Evolutionary conservation across 2,113 vertebrate species (phyloP), one percentile per base, ranked within the genome.

Genomic region (Neoarius graeffei): DNA sequence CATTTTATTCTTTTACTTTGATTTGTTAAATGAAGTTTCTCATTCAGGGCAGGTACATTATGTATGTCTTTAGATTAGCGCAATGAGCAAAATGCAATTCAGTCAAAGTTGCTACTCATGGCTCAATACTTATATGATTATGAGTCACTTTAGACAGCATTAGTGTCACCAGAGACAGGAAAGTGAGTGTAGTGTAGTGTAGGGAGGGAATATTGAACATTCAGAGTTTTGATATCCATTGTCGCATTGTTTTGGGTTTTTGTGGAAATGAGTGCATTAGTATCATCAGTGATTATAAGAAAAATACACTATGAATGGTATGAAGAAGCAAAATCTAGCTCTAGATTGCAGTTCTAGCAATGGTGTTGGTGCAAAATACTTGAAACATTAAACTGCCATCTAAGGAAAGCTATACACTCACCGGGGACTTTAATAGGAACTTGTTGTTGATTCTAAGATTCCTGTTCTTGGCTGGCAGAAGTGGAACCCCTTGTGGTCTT

Each of bases 1-100:
- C 25, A 25, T 79, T 79, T 56, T 56, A 1, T 56, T 79, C 50
- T 79, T 76, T 17, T 1, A 25, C 64, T 86, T 84, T 64, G 60
- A 71, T 80, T 66, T 85, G 76, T 81, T 87, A 85, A 87, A 85
- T 82, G 86, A 89, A 82, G 52, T 56, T 81, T 52, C 25, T 88
- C 83, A 88, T 27, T 67, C 57, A 27, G 76, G 81, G 87, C 69
- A 85, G 54, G 85, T 82, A 85, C 74, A 84, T 84, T 81, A 81
- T 25, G 35, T 81, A 76, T 56, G 84, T 54, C 71, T 66, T 84
- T 14, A 87, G 54, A 86, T 81, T 73, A 66, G 30, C n/a, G 71
- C 71, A 69, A 83, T 13, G 25, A 25, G 86, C 81, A 88, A 90
- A 86, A 74, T 80, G 62, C 56, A 57, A 20, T 56, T 84, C 71